Base-by-base conservation (phyloP, 2,113 vertebrate genomes). In the Anoura caudifer region DNA sequence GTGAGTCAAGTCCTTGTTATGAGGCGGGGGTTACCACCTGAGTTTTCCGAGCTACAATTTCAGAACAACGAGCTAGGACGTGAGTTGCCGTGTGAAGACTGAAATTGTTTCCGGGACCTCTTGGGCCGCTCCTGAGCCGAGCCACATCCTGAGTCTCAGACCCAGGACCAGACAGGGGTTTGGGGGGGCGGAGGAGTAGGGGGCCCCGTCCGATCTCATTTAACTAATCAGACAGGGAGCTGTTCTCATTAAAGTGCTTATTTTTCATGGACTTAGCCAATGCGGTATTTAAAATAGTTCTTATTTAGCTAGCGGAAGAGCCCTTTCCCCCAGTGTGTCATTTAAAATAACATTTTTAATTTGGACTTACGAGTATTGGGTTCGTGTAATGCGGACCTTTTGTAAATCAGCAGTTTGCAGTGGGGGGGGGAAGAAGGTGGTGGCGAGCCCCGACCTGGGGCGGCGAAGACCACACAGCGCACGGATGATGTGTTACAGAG, bases 271-370 rank as follows among this genome's bases (percentile, higher is more conserved):
- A 69, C 13, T 1, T 28, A 7, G 1, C 6, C 20, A 50, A 24
- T 20, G 43, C 22, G 22, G 7, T 31, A 31, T 56, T 91, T 56
- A 61, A 79, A 93, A 69, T 26, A 1, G 15, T 75, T 77, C 96
- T 89, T 76, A 67, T 28, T 91, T 72, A 82, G 26, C 56, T 67
- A 9, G 38, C 24, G 16, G 36, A 86, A 93, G 50, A 86, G n/a
- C 5, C 15, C 14, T 75, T 80, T 38, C 36, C 33, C 26, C 14
- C 24, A 86, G 4, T 33, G 5, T 52, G n/a, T 36, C 50, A 67
- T 38, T 81, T 82, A 77, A 33, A 90, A 31, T 19, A 16, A 7
- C 3, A 36, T 50, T 61, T 70, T 72, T 45, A 36, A 26, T 50
- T 31, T 73, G 19, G 24, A 43, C 1, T 65, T 11, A 11, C 15